Conservation (phyloP, 1,140 invertebrate species). For the Caenorhabditis latens region DNA sequence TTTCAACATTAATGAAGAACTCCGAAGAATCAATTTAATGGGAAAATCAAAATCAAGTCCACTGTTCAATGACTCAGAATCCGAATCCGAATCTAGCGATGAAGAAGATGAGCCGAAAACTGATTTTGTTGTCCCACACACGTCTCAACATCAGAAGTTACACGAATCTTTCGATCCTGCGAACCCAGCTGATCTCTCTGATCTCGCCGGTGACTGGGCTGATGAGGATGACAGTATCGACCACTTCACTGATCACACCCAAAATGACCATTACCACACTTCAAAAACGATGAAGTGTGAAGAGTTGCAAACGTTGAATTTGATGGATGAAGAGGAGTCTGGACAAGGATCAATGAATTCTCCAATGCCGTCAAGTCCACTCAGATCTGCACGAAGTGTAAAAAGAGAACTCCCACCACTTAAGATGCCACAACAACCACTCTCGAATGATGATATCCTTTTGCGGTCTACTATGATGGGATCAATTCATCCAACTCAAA, state of each 20-base stretch:
- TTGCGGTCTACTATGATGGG: slow-evolving; percentile 56
- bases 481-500: slow-evolving; percentile 54
- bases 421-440: slow-evolving; percentile 37
- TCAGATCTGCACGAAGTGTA: background rate
- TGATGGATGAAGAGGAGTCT: background rate
- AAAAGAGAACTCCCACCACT: slow-evolving; percentile 23
- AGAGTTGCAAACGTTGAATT: background rate
- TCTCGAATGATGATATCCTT: slow-evolving; percentile 47
- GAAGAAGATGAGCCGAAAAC: too few relatives aligned
- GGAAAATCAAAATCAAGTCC: background rate
- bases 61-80: background rate
- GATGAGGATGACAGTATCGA: background rate
- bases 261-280: background rate
- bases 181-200: background rate
- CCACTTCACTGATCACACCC: background rate
- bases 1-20: background rate
- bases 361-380: background rate
- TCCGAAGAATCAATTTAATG: background rate
- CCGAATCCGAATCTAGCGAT: background rate
- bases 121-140: background rate
- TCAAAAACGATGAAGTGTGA: too few relatives aligned
- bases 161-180: background rate
- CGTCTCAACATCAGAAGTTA: background rate
- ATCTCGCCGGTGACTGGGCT: slow-evolving; percentile 31
- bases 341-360: background rate